Conservation (phyloP, 2,113 vertebrate species). For the Agapornis roseicollis region DNA sequence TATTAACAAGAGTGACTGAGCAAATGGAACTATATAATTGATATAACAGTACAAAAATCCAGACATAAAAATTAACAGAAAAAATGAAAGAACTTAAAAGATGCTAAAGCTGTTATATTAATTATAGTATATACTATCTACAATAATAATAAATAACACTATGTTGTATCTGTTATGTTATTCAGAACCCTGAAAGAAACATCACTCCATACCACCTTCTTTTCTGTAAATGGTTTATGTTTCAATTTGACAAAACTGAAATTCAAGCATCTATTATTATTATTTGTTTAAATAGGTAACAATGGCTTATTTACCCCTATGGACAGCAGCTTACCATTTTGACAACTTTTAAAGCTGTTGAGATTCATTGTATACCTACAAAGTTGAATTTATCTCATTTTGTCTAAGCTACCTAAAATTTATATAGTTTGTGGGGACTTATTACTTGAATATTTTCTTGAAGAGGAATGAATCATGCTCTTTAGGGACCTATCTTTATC, state of each 20-base stretch:
- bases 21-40: neutral
- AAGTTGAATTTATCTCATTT: neutral
- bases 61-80: neutral
- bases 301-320: neutral
- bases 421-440: fast-evolving
- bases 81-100: neutral
- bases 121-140: neutral
- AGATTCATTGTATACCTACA: neutral
- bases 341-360: neutral
- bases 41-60: neutral
- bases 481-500: neutral
- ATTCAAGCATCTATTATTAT: neutral
- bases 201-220: neutral
- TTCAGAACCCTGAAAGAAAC: neutral
- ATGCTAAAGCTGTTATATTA: neutral
- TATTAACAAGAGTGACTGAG: neutral
- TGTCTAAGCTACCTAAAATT: neutral
- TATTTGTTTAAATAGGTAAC: neutral
- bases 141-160: neutral
- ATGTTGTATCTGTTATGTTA: neutral
- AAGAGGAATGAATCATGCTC: neutral
- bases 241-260: neutral
- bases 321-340: neutral
- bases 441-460: neutral
- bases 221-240: neutral